Conservation (phyloP, 2,797 vertebrate genomes). For the Dryobates pubescens region DNA sequence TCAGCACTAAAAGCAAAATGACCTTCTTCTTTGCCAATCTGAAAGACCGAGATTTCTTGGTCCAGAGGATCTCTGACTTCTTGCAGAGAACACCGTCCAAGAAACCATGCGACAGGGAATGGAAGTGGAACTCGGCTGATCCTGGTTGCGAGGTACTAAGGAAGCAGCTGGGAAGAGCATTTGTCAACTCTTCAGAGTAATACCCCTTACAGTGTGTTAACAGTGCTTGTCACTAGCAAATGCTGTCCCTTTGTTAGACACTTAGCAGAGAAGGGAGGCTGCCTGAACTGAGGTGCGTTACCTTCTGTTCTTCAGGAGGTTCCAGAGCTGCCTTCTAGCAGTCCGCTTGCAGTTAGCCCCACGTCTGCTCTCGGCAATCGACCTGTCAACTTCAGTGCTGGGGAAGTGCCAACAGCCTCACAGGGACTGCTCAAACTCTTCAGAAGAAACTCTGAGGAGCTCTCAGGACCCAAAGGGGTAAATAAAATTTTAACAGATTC, state of each 20-base stretch:
- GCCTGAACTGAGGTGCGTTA: not conserved
- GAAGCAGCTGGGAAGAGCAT: not conserved
- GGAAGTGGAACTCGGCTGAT: slow-evolving; percentile 72
- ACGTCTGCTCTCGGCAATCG: slow-evolving; percentile 44
- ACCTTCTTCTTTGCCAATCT: slow-evolving; percentile 98
- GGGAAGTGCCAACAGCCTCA: slow-evolving; percentile 86
- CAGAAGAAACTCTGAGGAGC: slow-evolving; percentile 82
- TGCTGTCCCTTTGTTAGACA: not conserved
- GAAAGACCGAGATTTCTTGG: slow-evolving; percentile 94
- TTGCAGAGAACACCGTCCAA: slow-evolving; percentile 91
- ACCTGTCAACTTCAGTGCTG: slow-evolving; percentile 71
- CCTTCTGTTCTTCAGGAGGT: slow-evolving; percentile 48
- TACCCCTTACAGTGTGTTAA: not conserved
- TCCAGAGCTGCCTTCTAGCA: slow-evolving; percentile 57
- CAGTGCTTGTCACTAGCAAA: not conserved
- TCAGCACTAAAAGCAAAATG: slow-evolving; percentile 98
- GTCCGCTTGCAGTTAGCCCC: slow-evolving; percentile 64
- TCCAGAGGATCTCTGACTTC: slow-evolving; percentile 96
- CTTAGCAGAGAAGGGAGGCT: not conserved
- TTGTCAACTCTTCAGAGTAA: not conserved
- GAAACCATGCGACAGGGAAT: slow-evolving; percentile 53
- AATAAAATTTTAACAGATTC: slow-evolving; percentile 49
- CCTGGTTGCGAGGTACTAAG: slow-evolving; percentile 48
- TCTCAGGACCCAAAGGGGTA: slow-evolving; percentile 89
- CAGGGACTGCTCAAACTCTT: slow-evolving; percentile 91